Conservation (phyloP, 53 echinoderm and acorn worm species). For the Echinometra lucunter region DNA sequence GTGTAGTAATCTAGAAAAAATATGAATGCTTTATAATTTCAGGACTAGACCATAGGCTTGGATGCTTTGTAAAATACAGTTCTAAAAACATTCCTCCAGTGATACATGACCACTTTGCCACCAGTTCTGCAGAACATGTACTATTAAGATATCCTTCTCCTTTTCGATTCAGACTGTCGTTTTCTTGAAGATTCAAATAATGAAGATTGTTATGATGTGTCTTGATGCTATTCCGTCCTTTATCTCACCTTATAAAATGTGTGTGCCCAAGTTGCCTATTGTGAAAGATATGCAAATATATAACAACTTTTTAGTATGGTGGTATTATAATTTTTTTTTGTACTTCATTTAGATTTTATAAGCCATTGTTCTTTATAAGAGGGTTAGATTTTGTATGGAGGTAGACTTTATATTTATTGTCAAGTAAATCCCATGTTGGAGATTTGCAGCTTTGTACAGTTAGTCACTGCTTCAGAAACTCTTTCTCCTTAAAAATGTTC, state of each 20-base stretch:
- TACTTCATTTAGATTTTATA: not conserved
- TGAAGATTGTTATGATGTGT: not conserved
- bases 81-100: not conserved
- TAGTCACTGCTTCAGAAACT: too few relatives aligned
- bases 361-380: too few relatives aligned
- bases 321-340: not conserved
- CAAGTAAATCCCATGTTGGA: too few relatives aligned
- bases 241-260: slow-evolving; percentile 31
- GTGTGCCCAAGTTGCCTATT: too few relatives aligned
- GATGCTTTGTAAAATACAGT: not conserved
- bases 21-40: too few relatives aligned
- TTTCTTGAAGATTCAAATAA: not conserved
- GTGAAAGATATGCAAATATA: not conserved
- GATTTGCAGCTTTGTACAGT: too few relatives aligned
- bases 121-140: not conserved
- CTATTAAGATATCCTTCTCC: not conserved
- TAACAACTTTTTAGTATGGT: too few relatives aligned
- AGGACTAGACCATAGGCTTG: too few relatives aligned
- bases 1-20: not conserved
- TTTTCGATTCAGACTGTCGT: not conserved
- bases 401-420: too few relatives aligned
- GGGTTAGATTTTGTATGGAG: too few relatives aligned
- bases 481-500: too few relatives aligned
- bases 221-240: slow-evolving; percentile 15
- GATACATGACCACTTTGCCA: not conserved